Evolutionary conservation across 2,797 vertebrate genomes (phyloP).

Genomic region (Amblyopsis hoosieri): DNA sequence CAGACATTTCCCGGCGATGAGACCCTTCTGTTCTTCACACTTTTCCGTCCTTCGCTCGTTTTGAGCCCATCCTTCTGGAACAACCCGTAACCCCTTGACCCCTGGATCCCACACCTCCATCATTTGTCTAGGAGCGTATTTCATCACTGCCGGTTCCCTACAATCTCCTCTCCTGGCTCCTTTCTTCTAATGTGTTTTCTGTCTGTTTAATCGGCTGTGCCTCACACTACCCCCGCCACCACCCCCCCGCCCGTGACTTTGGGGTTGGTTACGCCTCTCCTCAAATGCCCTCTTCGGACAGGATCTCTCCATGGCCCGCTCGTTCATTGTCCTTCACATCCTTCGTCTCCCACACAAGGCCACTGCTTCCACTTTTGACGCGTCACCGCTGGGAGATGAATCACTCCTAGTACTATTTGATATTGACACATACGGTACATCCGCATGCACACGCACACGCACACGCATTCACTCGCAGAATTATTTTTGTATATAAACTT

Average conservation of each 20-base stretch:
- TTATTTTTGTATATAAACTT: no score
- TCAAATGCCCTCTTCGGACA: conserved; percentile 5
- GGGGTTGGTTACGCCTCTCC: conserved; percentile 6
- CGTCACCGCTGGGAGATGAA: no score
- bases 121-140: conserved; percentile 12
- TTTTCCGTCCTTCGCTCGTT: conserved; percentile 30
- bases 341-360: background rate
- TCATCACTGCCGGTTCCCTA: background rate
- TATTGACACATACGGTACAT: no score
- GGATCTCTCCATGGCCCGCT: background rate
- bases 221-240: conserved; percentile 30
- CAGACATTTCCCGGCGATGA: conserved; percentile 58
- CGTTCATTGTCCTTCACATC: background rate
- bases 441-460: background rate
- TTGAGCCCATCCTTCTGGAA: conserved; percentile 8
- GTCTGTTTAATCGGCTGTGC: conserved; percentile 33
- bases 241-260: conserved; percentile 7
- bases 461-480: background rate
- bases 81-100: conserved; percentile 17
- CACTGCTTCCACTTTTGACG: no score
- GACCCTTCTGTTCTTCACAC: conserved; percentile 46
- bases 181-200: conserved; percentile 8
- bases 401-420: no score
- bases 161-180: background rate
- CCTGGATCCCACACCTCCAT: conserved; percentile 35